Percentiles rank a stretch among this genome's conserved stretches.
Evolutionary conservation across 2,888 invertebrate genomes (phyloP).

Genomic region (Ramazzottius varieornatus): DNA sequence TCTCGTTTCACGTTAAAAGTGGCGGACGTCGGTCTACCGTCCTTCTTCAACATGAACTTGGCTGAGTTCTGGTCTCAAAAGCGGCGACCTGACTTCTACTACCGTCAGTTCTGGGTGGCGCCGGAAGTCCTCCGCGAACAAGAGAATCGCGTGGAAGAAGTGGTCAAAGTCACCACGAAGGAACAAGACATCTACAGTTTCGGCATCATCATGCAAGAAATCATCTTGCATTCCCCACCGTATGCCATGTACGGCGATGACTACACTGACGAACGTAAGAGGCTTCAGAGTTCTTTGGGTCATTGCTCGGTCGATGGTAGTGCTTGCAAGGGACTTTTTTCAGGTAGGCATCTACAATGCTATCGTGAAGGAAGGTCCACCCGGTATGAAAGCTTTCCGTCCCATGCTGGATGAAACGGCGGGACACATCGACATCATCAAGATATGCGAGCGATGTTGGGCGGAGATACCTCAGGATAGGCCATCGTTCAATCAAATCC

Average conservation of each 20-base stretch:
- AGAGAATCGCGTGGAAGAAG: neutral
- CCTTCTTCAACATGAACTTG: neutral
- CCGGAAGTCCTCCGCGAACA: neutral
- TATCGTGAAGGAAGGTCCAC: neutral
- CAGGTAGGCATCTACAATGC: neutral
- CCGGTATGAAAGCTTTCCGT: neutral
- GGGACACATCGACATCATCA: neutral
- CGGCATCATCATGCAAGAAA: neutral
- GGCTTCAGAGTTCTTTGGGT: too few relatives aligned
- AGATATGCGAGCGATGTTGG: neutral
- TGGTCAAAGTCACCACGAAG: neutral
- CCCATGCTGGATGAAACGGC: neutral
- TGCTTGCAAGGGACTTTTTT: too few relatives aligned
- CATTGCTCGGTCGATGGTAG: too few relatives aligned
- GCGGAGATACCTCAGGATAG: neutral
- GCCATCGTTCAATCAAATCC: neutral
- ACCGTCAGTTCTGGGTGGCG: neutral
- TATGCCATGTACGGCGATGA: neutral
- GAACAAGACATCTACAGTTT: neutral
- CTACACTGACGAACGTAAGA: neutral
- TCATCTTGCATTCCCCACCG: neutral
- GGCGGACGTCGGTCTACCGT: neutral
- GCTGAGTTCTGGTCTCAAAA: neutral
- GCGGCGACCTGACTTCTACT: neutral
- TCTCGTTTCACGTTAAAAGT: neutral